A percentile compares a stretch with the other conserved stretches of the same genome.
Conservation (phyloP, 2,113 vertebrate genomes). For the Alces alces region DNA sequence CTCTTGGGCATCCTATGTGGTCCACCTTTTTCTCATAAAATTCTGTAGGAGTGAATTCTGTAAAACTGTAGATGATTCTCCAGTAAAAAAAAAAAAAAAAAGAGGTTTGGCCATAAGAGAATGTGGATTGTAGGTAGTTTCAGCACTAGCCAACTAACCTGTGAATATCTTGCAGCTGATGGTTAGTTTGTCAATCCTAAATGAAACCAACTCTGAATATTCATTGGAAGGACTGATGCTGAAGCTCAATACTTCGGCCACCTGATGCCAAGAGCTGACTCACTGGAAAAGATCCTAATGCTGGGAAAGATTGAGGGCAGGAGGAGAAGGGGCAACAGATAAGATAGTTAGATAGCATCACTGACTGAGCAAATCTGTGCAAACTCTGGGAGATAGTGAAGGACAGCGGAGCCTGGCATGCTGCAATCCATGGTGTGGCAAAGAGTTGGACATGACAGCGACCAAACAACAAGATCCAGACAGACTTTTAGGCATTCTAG, state of each 20-base stretch:
- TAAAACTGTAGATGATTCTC: background rate
- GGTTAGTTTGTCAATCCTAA: background rate
- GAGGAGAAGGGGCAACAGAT: background rate
- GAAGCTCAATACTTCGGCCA: background rate
- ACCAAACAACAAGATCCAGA: background rate
- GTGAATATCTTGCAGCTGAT: background rate
- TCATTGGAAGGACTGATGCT: background rate
- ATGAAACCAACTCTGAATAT: background rate
- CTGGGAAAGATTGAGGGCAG: background rate
- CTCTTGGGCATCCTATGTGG: too few relatives aligned
- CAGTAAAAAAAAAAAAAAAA: background rate
- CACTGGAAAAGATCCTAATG: background rate
- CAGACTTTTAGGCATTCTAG: background rate
- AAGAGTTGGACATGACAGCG: rapidly evolving
- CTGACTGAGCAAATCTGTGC: background rate
- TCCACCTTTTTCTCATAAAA: background rate
- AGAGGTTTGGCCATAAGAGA: background rate
- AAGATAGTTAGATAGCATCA: background rate
- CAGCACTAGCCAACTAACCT: background rate
- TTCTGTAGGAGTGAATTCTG: background rate
- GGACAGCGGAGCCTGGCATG: background rate
- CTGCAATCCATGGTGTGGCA: background rate
- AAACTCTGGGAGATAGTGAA: background rate
- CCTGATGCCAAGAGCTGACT: background rate
- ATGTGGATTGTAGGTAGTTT: too few relatives aligned